phyloP scores from a whole-genome alignment of 1,140 invertebrate genomes.

The Micrasema minimum region DNA sequence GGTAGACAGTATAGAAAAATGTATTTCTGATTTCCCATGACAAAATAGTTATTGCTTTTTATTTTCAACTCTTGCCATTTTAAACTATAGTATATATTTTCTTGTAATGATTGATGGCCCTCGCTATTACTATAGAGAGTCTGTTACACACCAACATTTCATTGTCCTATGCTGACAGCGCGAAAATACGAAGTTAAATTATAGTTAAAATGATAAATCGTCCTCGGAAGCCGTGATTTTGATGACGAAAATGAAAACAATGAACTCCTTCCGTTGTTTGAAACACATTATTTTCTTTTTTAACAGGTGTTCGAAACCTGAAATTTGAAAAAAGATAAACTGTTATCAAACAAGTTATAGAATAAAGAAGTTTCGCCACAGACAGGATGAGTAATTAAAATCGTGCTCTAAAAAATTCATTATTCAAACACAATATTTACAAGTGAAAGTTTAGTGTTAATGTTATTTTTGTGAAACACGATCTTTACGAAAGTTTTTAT shows the following conservation, averaged over 20 bases:
- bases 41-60: too few relatives aligned
- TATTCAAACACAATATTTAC: too few relatives aligned
- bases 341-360: too few relatives aligned
- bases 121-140: conserved; percentile 41
- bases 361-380: too few relatives aligned
- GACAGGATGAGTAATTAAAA: too few relatives aligned
- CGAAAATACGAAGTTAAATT: conserved; percentile 5
- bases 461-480: too few relatives aligned
- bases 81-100: neutral
- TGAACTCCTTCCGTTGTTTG: neutral
- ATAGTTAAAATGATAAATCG: conserved; percentile 23
- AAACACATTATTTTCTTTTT: too few relatives aligned
- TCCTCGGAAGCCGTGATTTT: conserved; percentile 9
- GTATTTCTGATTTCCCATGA: too few relatives aligned
- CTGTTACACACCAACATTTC: conserved; percentile 40
- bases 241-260: conserved; percentile 20
- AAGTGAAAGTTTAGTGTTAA: too few relatives aligned
- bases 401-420: neutral
- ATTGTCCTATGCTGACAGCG: conserved; percentile 43
- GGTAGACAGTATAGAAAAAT: too few relatives aligned
- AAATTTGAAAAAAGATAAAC: neutral
- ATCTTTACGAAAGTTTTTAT: too few relatives aligned
- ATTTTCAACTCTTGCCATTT: neutral
- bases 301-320: neutral
- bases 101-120: conserved; percentile 4